These are phyloP conservation scores for Eumacrocentrus americanus DNA, from an alignment of 2,888 invertebrate genomes.

Conservation along the genomic window DNA sequence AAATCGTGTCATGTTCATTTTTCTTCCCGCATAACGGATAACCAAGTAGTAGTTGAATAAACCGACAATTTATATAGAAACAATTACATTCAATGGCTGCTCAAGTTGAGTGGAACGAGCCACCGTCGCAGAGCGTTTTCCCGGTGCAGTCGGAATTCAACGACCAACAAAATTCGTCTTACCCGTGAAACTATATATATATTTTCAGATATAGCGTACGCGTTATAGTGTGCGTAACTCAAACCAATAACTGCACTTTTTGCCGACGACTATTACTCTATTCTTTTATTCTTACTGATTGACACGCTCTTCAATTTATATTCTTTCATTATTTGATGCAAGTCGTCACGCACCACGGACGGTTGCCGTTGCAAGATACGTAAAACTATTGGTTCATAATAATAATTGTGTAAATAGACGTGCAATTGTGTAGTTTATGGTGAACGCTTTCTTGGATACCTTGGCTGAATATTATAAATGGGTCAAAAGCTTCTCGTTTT, in stretches of 20 bases:
- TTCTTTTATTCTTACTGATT: neutral
- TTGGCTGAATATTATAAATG: neutral
- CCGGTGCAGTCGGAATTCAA: too few relatives aligned
- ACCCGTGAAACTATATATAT: neutral
- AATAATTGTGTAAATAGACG: constrained; percentile 23
- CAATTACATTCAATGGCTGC: neutral
- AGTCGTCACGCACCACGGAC: neutral
- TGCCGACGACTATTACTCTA: neutral
- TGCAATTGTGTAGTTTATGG: constrained; percentile 16
- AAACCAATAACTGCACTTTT: constrained; percentile 19
- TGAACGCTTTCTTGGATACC: too few relatives aligned
- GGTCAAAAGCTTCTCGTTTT: neutral
- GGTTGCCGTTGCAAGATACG: constrained; percentile 1
- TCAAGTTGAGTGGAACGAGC: neutral
- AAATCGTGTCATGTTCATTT: neutral
- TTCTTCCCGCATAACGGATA: neutral
- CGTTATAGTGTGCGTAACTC: constrained; percentile 51
- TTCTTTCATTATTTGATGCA: neutral
- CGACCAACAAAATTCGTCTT: too few relatives aligned
- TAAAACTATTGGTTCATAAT: constrained; percentile 4
- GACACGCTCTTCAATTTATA: neutral
- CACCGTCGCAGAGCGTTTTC: neutral
- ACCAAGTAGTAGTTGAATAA: neutral
- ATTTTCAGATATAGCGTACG: constrained; percentile 40
- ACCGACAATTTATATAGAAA: neutral